Base-by-base conservation (phyloP, 2,888 invertebrate genomes). In the Drosophila neutralis region DNA sequence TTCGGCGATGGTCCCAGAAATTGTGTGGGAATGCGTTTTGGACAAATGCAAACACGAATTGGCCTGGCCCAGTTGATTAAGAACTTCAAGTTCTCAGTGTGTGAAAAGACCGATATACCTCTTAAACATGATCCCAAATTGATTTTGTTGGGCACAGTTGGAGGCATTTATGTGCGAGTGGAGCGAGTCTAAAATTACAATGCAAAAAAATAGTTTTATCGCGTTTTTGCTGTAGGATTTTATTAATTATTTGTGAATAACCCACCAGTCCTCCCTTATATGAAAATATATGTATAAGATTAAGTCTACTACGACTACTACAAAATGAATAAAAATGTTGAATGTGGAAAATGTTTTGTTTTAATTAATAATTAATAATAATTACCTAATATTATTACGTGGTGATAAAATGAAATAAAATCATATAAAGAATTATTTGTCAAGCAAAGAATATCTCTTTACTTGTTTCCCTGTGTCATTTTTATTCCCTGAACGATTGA, bases 1-100 rank as follows among this genome's bases (percentile, higher is more conserved):
- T 93, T 93, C 45, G 93, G 93, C 2, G 92, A 92, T 48, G 92
- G 92, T 0, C 92, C 92, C 0, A 74, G 92, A 1, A 91, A 91
- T 59, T 93, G 93, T 62, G 79, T 92, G 51, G 93, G 92, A 4
- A 68, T 90, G 78, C 86, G 93, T 33, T 92, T 93, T 58, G 92
- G 91, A 0, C 85, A 90, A 67, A 91, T 92, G 91, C 91, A 92
- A 52, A 49, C 82, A 0, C 76, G 85, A 18, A 68, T 92, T 27
- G 92, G 92, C 1, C 62, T 93, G n/a, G 83, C 86, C 2, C 76
- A 78, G 15, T 42, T 93, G 13, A 64, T 92, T 7, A 82, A 56
- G 45, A 82, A 88, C 24, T 92, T 87, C 15, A 84, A 78, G 58
- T 87, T 92, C 59, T 69, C 81, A 0, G 59, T 71, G 0, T 89